Base-by-base conservation (phyloP, 2,797 vertebrate genomes). In the Sebastes taczanowskii region DNA sequence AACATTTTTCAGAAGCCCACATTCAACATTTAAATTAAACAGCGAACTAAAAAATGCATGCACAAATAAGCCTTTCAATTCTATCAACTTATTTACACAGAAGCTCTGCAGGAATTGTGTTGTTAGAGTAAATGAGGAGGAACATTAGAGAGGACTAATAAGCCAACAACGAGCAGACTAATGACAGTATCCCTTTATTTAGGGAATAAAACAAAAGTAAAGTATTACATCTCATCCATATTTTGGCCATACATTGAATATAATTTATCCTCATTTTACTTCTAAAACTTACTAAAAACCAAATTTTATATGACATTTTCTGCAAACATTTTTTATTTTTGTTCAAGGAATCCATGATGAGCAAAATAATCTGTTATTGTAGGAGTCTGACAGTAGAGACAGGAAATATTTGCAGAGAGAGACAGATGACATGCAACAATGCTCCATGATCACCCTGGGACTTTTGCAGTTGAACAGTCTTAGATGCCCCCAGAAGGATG, bases 11-110 rank as follows among this genome's bases (percentile, higher is more conserved):
- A 66, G 20, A 73, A 55, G 49, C 53, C 68, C 29, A 29, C 7
- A 29, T 29, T 22, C 74, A 80, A 22, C 22, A 46, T 46, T 46
- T 29, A 74, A n/a, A 61, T 78, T 67, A 84, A 80, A 82, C 66
- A 66, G n/a, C 25, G 53, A 78, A 76, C 81, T 79, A 72, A 89
- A 81, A 64, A 79, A 65, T 76, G 16, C 38, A 66, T 74, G 27
- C 25, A 88, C 78, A 35, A 75, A 82, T 80, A 65, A 52, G 11
- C 7, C 30, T 32, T 42, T 81, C 7, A 5, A 25, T 23, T 61
- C 11, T 18, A 32, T 63, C 38, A 23, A 16, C 11, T 56, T 20
- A 60, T 75, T 73, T 5, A 46, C 30, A 56, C 4, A 42, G 20
- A 46, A 30, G 16, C 18, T 77, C 27, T 72, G 20, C 46, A 74